These are phyloP conservation scores for Dasypogon diadema DNA, from an alignment of 2,888 invertebrate species.

Conservation along the genomic window DNA sequence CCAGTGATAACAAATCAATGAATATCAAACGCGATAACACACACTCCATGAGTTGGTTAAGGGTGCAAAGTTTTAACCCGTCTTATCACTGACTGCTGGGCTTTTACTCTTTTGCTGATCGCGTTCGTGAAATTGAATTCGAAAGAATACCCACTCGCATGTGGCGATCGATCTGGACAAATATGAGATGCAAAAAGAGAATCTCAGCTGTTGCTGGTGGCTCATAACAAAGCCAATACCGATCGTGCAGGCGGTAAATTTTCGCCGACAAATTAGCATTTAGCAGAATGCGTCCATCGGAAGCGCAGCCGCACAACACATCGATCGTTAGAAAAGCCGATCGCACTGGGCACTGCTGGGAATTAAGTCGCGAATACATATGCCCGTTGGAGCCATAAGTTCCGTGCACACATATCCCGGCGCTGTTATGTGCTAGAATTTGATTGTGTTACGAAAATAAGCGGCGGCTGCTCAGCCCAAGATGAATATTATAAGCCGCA, in stretches of 20 bases:
- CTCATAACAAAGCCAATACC: background rate
- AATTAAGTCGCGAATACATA: slow-evolving; percentile 29
- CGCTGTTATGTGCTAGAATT: slow-evolving; percentile 29
- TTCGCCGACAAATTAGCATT: slow-evolving; percentile 29
- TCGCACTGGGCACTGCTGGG: background rate
- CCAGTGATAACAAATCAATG: background rate
- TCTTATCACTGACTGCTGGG: background rate
- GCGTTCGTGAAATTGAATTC: background rate
- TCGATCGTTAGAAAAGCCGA: background rate
- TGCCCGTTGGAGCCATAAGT: slow-evolving; percentile 6
- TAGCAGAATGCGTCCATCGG: slow-evolving; percentile 44
- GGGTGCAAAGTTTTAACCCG: background rate
- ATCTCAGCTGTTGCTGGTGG: background rate
- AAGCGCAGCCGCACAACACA: slow-evolving; percentile 47
- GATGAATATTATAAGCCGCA: slow-evolving; percentile 49
- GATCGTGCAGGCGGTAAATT: slow-evolving; percentile 15
- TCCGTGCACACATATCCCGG: background rate
- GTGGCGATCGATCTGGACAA: background rate
- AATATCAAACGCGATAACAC: background rate
- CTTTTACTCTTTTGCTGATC: background rate
- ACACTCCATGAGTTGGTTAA: background rate
- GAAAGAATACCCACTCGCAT: background rate
- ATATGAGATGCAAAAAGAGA: background rate
- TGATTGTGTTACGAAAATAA: slow-evolving; percentile 46
- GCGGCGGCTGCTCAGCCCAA: slow-evolving; percentile 8